These are phyloP conservation scores for Thymallus thymallus DNA, from an alignment of 2,113 vertebrate genomes.

Conservation along the genomic window DNA sequence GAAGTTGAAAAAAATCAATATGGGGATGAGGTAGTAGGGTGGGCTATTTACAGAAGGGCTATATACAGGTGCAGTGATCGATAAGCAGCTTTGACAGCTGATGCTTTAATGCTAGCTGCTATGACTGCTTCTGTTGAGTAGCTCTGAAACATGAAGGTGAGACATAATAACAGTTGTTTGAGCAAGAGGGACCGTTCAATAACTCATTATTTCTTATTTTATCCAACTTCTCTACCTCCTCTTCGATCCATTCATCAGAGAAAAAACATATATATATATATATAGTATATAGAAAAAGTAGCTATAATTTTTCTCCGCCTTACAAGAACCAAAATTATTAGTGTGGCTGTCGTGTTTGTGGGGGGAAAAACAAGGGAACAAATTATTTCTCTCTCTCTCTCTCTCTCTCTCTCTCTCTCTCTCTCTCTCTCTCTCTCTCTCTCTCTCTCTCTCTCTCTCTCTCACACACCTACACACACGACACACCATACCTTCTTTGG, in stretches of 20 bases:
- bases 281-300: too few relatives aligned
- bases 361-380: neutral
- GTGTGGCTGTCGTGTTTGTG: neutral
- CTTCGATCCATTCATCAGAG: constrained; percentile 7
- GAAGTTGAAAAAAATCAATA: too few relatives aligned
- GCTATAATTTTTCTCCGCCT: neutral
- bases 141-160: neutral
- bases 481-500: neutral
- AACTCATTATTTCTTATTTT: neutral
- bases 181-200: neutral
- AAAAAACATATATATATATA: neutral
- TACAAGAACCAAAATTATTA: neutral
- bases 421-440: too few relatives aligned
- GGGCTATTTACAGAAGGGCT: too few relatives aligned
- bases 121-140: constrained; percentile 6
- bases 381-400: neutral
- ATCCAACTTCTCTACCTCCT: neutral
- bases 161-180: constrained; percentile 5
- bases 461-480: neutral
- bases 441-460: too few relatives aligned
- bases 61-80: too few relatives aligned
- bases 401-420: too few relatives aligned
- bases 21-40: too few relatives aligned
- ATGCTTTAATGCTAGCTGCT: too few relatives aligned
- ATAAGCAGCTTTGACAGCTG: too few relatives aligned